These are phyloP conservation scores for Condylostylus longicornis DNA, from an alignment of 1,140 invertebrate species.

Conservation along the genomic window DNA sequence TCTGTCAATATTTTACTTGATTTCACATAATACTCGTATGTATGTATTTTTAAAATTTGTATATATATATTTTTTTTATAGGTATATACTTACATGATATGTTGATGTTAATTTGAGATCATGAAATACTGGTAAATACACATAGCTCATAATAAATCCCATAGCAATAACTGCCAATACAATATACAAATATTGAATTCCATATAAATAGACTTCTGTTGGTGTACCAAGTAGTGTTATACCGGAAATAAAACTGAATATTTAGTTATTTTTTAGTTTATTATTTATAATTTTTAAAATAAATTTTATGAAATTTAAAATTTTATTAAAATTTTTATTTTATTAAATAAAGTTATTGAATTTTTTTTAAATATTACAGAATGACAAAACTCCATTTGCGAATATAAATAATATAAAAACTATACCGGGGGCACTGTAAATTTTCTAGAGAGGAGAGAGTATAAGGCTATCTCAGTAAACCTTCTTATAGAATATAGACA, in stretches of 20 bases:
- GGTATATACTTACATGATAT: constrained; percentile 48
- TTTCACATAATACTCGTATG: background rate
- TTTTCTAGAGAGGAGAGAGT: too few species aligned
- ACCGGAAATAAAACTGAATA: constrained; percentile 43
- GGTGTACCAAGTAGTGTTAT: constrained; percentile 52
- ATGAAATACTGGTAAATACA: constrained; percentile 69
- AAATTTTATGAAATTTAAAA: constrained; percentile 1
- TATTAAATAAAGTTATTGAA: background rate
- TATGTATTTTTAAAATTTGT: background rate
- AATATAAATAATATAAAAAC: too few species aligned
- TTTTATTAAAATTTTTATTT: background rate
- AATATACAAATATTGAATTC: constrained; percentile 52
- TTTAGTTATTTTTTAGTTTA: background rate
- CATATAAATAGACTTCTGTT: constrained; percentile 70
- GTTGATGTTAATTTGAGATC: constrained; percentile 64
- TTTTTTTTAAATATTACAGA: background rate
- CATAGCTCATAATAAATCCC: constrained; percentile 45
- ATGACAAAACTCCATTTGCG: too few species aligned
- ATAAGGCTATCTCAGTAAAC: too few species aligned
- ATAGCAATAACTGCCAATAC: constrained; percentile 44
- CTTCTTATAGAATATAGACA: too few species aligned
- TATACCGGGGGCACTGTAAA: too few species aligned
- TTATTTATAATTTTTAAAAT: too few species aligned
- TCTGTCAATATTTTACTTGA: too few species aligned
- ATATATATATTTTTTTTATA: background rate